These are phyloP conservation scores for Dendrolimus pini DNA, from an alignment of 2,888 invertebrate genomes.

Conservation along the genomic window DNA sequence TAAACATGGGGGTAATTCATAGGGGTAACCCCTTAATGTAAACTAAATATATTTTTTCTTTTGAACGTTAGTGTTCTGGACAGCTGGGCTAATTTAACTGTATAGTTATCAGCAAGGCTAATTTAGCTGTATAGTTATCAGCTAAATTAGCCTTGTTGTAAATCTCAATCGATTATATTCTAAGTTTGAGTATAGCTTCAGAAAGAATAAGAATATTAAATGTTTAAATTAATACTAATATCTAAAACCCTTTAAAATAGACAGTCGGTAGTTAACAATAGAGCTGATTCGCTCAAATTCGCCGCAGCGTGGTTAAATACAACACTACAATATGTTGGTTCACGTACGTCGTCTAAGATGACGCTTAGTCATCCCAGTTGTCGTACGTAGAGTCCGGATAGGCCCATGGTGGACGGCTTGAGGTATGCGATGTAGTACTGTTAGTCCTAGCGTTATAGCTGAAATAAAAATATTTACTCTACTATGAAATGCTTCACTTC, in stretches of 20 bases:
- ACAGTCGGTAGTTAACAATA: background rate
- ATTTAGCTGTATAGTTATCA: too few relatives aligned
- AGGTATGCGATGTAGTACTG: slow-evolving; percentile 49
- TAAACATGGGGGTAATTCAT: too few relatives aligned
- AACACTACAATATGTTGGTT: slow-evolving; percentile 1
- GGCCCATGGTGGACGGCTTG: slow-evolving; percentile 68
- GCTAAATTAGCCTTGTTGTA: background rate
- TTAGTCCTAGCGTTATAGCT: slow-evolving; percentile 59
- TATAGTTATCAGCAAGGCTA: too few relatives aligned
- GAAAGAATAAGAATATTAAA: slow-evolving; percentile 4
- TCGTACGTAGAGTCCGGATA: slow-evolving; percentile 47
- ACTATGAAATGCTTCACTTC: background rate
- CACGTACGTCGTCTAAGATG: slow-evolving; percentile 1
- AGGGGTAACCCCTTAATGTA: too few relatives aligned
- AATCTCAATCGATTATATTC: background rate
- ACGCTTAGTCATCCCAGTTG: slow-evolving; percentile 51
- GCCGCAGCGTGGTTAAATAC: background rate
- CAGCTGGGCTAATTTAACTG: too few relatives aligned
- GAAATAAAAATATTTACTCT: slow-evolving; percentile 17
- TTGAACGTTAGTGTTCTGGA: too few relatives aligned
- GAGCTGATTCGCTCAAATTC: background rate
- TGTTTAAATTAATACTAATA: background rate
- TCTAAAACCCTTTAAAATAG: background rate
- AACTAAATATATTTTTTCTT: too few relatives aligned
- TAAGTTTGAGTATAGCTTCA: slow-evolving; percentile 1